Percentiles rank a stretch among this genome's conserved stretches.
These are phyloP conservation scores for Prorops nasuta DNA, from an alignment of 1,140 invertebrate genomes.

Conservation along the genomic window DNA sequence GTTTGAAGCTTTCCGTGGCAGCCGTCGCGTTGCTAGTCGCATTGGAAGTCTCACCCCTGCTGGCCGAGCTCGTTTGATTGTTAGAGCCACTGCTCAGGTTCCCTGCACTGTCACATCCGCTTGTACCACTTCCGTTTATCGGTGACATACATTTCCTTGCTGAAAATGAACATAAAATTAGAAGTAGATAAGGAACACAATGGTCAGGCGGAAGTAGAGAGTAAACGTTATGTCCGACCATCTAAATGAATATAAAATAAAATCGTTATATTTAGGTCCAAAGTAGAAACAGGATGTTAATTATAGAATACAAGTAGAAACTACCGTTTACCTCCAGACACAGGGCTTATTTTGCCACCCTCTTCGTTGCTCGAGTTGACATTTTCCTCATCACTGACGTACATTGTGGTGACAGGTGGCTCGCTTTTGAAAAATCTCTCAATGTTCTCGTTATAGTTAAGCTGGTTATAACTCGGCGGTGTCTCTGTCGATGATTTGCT, in stretches of 20 bases:
- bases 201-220: background rate
- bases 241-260: background rate
- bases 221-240: background rate
- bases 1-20: slow-evolving; percentile 47
- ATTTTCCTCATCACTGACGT: slow-evolving; percentile 43
- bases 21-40: slow-evolving; percentile 26
- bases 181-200: no score
- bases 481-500: slow-evolving; percentile 81
- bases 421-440: slow-evolving; percentile 83
- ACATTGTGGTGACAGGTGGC: slow-evolving; percentile 62
- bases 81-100: slow-evolving; percentile 59
- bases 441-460: slow-evolving; percentile 86
- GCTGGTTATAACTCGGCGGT: slow-evolving; percentile 79
- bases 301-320: background rate
- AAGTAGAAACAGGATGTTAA: no score
- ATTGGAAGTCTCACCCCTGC: slow-evolving; percentile 33
- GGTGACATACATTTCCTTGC: slow-evolving; percentile 53
- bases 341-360: slow-evolving; percentile 23
- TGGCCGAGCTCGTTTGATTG: slow-evolving; percentile 44
- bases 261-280: background rate
- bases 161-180: slow-evolving; percentile 21
- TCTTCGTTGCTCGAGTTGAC: slow-evolving; percentile 39
- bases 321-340: background rate
- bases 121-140: slow-evolving; percentile 55
- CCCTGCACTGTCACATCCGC: slow-evolving; percentile 60